phyloP scores from a whole-genome alignment of 2,113 vertebrate species.

The Rattus rattus region DNA sequence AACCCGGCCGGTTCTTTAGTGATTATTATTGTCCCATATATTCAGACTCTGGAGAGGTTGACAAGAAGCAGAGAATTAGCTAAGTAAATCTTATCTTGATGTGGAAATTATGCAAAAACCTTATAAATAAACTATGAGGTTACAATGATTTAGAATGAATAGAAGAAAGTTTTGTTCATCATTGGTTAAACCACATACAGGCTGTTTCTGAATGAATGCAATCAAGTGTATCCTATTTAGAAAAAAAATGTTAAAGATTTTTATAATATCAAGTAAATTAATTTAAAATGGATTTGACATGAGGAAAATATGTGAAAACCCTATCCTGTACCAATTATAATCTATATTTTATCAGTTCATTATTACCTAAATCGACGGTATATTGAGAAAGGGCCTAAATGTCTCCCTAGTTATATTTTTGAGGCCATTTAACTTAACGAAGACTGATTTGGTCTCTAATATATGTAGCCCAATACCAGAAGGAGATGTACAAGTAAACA shows the following conservation, averaged over 20 bases:
- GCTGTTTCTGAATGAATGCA: neutral
- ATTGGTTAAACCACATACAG: neutral
- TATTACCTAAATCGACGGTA: neutral
- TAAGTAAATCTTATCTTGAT: neutral
- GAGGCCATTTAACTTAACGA: neutral
- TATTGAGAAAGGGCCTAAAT: neutral
- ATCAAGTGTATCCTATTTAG: neutral
- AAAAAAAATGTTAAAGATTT: neutral
- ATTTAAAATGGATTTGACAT: constrained; percentile 29
- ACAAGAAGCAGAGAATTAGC: constrained; percentile 13
- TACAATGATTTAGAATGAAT: neutral
- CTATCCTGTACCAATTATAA: neutral
- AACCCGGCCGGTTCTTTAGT: neutral
- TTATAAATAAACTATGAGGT: neutral
- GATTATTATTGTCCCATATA: neutral
- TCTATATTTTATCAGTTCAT: neutral
- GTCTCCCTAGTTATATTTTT: neutral
- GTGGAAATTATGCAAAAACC: neutral
- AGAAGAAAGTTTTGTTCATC: neutral
- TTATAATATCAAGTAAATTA: constrained; percentile 5
- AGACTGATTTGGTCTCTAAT: neutral
- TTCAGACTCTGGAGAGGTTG: neutral
- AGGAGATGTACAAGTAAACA: neutral
- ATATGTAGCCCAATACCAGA: neutral
- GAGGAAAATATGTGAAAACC: neutral